These are phyloP conservation scores for Sebastes iracundus DNA, from an alignment of 2,797 vertebrate species.

Conservation along the genomic window DNA sequence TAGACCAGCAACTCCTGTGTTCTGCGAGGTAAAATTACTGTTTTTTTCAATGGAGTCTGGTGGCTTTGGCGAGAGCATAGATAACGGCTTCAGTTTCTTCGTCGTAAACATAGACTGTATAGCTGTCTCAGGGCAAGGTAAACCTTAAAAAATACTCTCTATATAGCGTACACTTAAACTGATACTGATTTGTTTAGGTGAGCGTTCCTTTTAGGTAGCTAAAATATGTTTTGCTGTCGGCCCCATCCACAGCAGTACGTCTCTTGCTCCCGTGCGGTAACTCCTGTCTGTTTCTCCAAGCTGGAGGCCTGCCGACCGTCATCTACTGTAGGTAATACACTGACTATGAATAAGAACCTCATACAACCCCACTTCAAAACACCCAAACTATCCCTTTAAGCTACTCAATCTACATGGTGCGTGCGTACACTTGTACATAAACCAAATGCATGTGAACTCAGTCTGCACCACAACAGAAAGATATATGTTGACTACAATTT, in stretches of 20 bases:
- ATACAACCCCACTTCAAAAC: not conserved
- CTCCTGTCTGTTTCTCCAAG: too few relatives aligned
- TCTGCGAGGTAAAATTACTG: not conserved
- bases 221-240: rapidly evolving
- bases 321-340: too few relatives aligned
- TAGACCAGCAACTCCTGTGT: not conserved
- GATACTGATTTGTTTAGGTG: not conserved
- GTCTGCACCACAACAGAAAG: constrained; percentile 32
- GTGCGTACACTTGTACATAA: not conserved
- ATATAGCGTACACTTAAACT: not conserved
- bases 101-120: not conserved
- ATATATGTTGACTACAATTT: not conserved
- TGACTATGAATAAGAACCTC: not conserved
- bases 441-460: constrained; percentile 10
- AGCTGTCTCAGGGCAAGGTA: not conserved
- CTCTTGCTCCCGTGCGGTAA: not conserved
- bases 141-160: rapidly evolving
- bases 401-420: not conserved
- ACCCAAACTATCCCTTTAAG: not conserved
- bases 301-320: too few relatives aligned
- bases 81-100: not conserved
- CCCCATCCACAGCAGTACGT: not conserved
- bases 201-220: too few relatives aligned
- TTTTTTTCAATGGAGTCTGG: not conserved
- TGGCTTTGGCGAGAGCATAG: not conserved